Evolutionary conservation across 2,888 invertebrate genomes (phyloP).

Genomic region (Mycogona germanica): DNA sequence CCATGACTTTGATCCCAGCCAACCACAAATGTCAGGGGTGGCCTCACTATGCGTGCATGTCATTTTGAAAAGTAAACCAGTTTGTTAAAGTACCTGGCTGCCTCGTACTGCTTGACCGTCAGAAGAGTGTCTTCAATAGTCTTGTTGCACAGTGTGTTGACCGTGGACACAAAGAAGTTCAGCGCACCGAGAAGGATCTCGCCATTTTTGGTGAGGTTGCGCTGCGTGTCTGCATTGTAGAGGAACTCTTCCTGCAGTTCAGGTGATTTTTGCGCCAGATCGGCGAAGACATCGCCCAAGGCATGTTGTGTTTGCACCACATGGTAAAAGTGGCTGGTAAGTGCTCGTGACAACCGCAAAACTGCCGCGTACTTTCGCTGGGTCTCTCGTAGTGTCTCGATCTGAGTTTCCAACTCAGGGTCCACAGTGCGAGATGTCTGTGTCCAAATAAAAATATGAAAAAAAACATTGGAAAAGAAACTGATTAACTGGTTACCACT

Average conservation of each 20-base stretch:
- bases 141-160: constrained; percentile 91
- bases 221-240: constrained; percentile 92
- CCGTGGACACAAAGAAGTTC: constrained; percentile 91
- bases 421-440: constrained; percentile 72
- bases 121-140: constrained; percentile 90
- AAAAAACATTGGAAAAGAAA: no score
- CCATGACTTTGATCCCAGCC: no score
- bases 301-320: constrained; percentile 77
- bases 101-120: constrained; percentile 63
- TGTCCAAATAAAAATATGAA: no score
- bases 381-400: constrained; percentile 83
- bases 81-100: constrained; percentile 54
- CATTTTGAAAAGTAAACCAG: no score
- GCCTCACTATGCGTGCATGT: constrained; percentile 23
- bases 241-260: constrained; percentile 89
- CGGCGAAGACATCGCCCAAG: constrained; percentile 85
- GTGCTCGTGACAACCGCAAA: constrained; percentile 67
- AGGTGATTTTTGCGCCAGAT: constrained; percentile 89
- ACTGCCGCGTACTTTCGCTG: constrained; percentile 84
- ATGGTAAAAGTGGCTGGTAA: constrained; percentile 78
- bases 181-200: constrained; percentile 83
- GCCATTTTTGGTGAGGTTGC: constrained; percentile 83
- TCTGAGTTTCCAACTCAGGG: constrained; percentile 87
- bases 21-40: no score
- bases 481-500: no score